A percentile compares a stretch with the other conserved stretches of the same genome.
Evolutionary conservation across 2,797 vertebrate genomes (phyloP).

Genomic region (Lepilemur septentrionalis): DNA sequence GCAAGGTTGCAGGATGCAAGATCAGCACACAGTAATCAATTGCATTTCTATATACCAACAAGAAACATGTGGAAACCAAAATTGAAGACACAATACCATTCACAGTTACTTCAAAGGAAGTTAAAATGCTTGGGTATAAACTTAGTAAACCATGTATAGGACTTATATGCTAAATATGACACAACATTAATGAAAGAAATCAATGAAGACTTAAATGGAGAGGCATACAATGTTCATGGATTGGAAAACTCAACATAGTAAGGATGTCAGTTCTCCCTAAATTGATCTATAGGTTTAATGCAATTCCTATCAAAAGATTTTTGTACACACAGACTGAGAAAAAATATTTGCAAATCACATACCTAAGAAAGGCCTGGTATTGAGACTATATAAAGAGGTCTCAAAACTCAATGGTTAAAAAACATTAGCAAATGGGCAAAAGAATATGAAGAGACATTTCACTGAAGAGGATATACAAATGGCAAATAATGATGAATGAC

Average conservation of each 20-base stretch:
- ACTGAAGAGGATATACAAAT: neutral
- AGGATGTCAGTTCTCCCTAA: neutral
- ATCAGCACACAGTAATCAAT: fast-evolving
- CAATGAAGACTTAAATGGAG: neutral
- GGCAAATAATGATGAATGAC: neutral
- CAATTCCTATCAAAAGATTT: neutral
- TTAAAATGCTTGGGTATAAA: neutral
- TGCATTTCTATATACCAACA: neutral
- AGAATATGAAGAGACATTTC: neutral
- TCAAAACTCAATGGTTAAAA: neutral
- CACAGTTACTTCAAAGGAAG: neutral
- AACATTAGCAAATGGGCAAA: neutral
- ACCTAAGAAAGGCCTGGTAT: neutral
- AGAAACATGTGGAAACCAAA: neutral
- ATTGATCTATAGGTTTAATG: neutral
- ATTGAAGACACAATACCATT: neutral
- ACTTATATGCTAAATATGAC: neutral
- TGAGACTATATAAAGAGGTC: neutral
- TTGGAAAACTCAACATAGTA: neutral
- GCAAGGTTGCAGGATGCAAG: neutral
- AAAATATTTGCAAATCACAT: neutral
- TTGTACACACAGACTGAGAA: neutral
- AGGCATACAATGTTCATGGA: neutral
- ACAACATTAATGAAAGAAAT: neutral
- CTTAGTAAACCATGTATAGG: neutral